Evolutionary conservation across 2,797 vertebrate genomes (phyloP).

Genomic region (Hippopotamyrus pictus): DNA sequence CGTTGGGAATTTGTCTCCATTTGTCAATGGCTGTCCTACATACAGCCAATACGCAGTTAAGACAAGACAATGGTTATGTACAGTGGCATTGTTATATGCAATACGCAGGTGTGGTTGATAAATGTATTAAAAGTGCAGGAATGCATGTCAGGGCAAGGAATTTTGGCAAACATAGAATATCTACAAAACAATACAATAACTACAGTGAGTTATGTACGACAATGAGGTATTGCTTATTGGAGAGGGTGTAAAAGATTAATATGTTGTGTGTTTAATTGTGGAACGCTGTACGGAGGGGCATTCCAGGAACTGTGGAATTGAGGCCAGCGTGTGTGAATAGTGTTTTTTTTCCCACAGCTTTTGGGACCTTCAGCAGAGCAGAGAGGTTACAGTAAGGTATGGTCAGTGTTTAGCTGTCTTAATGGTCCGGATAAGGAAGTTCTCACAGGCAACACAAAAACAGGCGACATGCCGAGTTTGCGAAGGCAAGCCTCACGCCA

Average conservation of each 20-base stretch:
- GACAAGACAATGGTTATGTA: not conserved
- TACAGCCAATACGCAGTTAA: not conserved
- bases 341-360: not conserved
- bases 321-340: not conserved
- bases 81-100: not conserved
- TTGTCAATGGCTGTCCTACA: not conserved
- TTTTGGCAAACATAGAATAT: not conserved
- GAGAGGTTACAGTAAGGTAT: not conserved
- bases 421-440: constrained; percentile 1
- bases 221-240: not conserved
- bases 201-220: not conserved
- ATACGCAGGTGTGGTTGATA: not conserved
- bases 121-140: not conserved
- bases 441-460: not conserved
- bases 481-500: not conserved
- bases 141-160: not conserved
- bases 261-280: not conserved
- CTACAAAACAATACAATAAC: not conserved
- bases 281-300: not conserved
- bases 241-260: not conserved
- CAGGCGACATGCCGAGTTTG: not conserved
- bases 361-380: not conserved
- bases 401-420: not conserved
- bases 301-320: not conserved
- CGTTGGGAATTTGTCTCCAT: not conserved